Evolutionary conservation across 1,140 invertebrate genomes (phyloP).

Genomic region (Luehdorfia chinensis): DNA sequence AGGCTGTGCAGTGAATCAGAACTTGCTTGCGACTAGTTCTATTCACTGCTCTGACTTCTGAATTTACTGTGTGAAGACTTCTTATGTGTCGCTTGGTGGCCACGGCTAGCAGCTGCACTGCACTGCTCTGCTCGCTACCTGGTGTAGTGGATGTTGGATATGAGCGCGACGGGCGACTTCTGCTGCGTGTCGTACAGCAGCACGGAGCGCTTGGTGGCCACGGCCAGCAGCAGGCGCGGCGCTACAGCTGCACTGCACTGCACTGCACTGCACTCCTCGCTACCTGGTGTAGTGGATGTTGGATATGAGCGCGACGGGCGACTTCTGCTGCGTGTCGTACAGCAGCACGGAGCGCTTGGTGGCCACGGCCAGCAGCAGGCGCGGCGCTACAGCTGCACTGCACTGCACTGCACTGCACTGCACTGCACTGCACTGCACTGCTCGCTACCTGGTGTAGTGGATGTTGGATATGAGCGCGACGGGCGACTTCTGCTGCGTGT

Average conservation of each 20-base stretch:
- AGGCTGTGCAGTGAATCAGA: too few species aligned
- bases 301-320: conserved; percentile 90
- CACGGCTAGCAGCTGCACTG: too few species aligned
- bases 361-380: conserved; percentile 94
- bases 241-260: too few species aligned
- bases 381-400: too few species aligned
- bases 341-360: conserved; percentile 91
- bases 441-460: conserved; percentile 87
- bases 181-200: conserved; percentile 97
- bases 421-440: too few species aligned
- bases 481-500: conserved; percentile 92
- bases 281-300: conserved; percentile 94
- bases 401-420: too few species aligned
- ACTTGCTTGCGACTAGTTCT: too few species aligned
- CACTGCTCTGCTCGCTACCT: too few species aligned
- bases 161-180: conserved; percentile 87
- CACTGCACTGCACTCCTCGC: too few species aligned
- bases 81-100: too few species aligned
- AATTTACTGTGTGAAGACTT: too few species aligned
- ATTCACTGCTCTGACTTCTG: too few species aligned
- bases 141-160: conserved; percentile 96
- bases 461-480: conserved; percentile 93
- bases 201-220: conserved; percentile 91
- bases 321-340: conserved; percentile 95
- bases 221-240: conserved; percentile 92